phyloP scores from a whole-genome alignment of 1,140 invertebrate species.

The Callitettix versicolor region DNA sequence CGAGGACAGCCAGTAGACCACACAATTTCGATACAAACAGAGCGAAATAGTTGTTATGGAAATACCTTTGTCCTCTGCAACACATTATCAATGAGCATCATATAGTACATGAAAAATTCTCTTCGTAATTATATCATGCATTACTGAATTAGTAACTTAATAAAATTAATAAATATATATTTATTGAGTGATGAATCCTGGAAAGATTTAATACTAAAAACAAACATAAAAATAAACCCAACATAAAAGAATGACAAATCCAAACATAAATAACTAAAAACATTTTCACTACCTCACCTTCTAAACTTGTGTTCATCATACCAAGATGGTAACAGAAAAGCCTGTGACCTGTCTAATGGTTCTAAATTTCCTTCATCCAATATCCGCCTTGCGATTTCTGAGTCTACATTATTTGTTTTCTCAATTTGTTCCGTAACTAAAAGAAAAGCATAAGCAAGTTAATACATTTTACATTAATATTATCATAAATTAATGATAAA shows the following conservation, averaged over 20 bases:
- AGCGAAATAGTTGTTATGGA: constrained; percentile 43
- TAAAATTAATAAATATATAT: background rate
- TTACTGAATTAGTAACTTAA: background rate
- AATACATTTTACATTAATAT: no score
- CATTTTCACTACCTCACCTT: background rate
- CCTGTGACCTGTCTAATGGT: constrained; percentile 8
- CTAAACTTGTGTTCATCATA: constrained; percentile 14
- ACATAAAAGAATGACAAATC: background rate
- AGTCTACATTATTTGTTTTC: no score
- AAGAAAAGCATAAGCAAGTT: no score
- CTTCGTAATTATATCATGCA: background rate
- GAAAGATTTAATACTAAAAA: background rate
- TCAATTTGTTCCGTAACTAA: no score
- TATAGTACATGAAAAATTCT: background rate
- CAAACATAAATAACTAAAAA: background rate
- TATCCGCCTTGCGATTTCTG: background rate
- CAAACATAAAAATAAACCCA: background rate
- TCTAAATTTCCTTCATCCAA: constrained; percentile 4
- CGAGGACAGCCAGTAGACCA: constrained; percentile 49
- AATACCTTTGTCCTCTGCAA: constrained; percentile 49
- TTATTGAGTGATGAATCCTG: background rate
- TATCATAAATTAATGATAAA: no score
- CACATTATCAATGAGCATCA: background rate
- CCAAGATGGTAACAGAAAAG: constrained; percentile 9
- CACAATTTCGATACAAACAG: constrained; percentile 46